Percentiles rank a stretch among this genome's conserved stretches.
These are phyloP conservation scores for Syngnathus floridae DNA, from an alignment of 2,113 vertebrate species.

Conservation along the genomic window DNA sequence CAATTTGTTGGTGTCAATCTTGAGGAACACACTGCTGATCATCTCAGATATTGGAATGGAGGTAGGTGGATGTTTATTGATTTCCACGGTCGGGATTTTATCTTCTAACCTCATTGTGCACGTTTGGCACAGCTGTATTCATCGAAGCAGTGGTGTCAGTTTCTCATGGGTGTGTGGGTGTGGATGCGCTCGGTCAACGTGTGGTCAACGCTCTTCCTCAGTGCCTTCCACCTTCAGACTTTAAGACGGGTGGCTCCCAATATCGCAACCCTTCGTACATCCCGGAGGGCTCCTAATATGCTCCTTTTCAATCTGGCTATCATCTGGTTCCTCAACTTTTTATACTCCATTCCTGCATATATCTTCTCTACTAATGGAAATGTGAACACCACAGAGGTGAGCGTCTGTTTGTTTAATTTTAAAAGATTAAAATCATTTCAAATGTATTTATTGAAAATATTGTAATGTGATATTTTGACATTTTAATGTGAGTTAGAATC, in stretches of 20 bases:
- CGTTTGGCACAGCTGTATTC: conserved; percentile 52
- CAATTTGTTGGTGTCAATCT: conserved; percentile 68
- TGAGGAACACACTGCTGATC: conserved; percentile 66
- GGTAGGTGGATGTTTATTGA: conserved; percentile 43
- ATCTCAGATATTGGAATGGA: conserved; percentile 61
- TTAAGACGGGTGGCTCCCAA: conserved; percentile 60
- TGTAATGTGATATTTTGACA: no score
- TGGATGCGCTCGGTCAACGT: conserved; percentile 73
- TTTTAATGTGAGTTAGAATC: neutral
- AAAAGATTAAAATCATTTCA: neutral
- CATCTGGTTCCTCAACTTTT: conserved; percentile 66
- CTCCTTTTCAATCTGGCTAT: conserved; percentile 46
- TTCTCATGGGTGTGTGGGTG: conserved; percentile 77
- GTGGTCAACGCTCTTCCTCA: conserved; percentile 76
- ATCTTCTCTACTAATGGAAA: conserved; percentile 62
- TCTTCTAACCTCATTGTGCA: neutral
- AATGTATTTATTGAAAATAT: no score
- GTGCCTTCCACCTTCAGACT: conserved; percentile 70
- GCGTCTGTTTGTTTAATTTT: neutral
- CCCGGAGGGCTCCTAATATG: conserved; percentile 22
- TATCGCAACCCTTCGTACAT: neutral
- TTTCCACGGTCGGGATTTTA: neutral
- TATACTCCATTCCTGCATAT: conserved; percentile 71
- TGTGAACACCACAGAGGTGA: conserved; percentile 69
- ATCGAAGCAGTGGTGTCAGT: conserved; percentile 59